Conservation (phyloP, 2,113 vertebrate species). For the Oryzias woworae region DNA sequence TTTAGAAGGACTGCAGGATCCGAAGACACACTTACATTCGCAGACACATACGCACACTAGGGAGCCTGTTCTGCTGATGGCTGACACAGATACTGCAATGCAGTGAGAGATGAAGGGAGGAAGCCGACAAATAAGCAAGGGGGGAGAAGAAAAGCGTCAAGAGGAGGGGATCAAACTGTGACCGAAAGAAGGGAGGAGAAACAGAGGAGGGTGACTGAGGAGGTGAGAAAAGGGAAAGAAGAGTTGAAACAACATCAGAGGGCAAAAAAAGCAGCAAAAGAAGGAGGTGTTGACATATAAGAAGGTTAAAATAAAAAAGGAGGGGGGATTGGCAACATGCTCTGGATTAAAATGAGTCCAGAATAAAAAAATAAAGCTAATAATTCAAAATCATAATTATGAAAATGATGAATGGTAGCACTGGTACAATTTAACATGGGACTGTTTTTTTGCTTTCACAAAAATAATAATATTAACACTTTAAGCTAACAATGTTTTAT, state of each 20-base stretch:
- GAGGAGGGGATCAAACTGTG: conserved; percentile 2
- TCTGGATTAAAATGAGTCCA: not conserved
- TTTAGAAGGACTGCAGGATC: not conserved
- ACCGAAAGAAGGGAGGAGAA: conserved; percentile 4
- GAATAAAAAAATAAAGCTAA: not conserved
- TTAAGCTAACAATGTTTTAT: no score
- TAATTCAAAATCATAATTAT: no score
- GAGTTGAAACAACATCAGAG: conserved; percentile 1
- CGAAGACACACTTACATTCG: conserved; percentile 28
- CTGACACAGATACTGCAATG: conserved; percentile 77
- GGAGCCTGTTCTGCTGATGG: conserved; percentile 61
- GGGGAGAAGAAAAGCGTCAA: conserved; percentile 3
- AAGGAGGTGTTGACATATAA: conserved; percentile 5
- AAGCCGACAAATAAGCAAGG: conserved; percentile 9
- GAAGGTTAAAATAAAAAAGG: not conserved
- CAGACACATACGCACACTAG: conserved; percentile 32
- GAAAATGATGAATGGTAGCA: no score
- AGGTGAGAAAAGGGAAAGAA: conserved; percentile 11
- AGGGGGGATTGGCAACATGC: not conserved
- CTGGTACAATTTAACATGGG: no score
- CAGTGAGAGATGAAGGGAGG: conserved; percentile 59
- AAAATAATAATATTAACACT: no score
- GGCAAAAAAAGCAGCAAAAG: not conserved
- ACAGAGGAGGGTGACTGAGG: not conserved
- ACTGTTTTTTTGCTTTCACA: no score